Conservation (phyloP, 2,888 invertebrate species). For the Notodromas monacha region DNA sequence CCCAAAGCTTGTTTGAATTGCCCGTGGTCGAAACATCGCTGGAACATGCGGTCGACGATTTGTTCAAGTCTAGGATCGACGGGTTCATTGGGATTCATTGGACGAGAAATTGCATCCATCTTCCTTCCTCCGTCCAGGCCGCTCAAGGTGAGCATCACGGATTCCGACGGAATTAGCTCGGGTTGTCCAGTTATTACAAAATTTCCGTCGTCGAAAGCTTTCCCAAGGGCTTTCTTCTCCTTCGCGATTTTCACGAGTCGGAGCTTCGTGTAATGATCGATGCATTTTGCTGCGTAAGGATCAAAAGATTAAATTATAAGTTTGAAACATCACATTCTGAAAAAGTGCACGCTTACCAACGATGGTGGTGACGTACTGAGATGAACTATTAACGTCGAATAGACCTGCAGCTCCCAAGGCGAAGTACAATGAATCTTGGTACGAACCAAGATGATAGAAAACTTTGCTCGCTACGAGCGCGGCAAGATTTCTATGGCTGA, state of each 20-base stretch:
- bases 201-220: no score
- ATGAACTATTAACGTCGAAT: conserved; percentile 71
- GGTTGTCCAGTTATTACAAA: no score
- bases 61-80: conserved; percentile 31
- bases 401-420: conserved; percentile 77
- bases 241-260: background rate
- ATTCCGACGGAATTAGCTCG: no score
- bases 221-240: no score
- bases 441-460: conserved; percentile 85
- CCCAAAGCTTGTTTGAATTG: conserved; percentile 87
- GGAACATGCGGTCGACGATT: conserved; percentile 89
- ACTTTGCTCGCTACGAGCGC: conserved; percentile 93
- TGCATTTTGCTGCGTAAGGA: conserved; percentile 60
- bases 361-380: conserved; percentile 85
- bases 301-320: conserved; percentile 7
- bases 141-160: no score
- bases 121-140: no score
- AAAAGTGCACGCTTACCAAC: conserved; percentile 24
- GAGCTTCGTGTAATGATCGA: conserved; percentile 59
- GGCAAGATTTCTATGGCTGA: conserved; percentile 58
- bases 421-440: conserved; percentile 83
- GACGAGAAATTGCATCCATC: no score
- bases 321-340: conserved; percentile 1
- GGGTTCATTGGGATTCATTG: no score
- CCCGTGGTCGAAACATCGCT: conserved; percentile 67